Evolutionary conservation across 2,797 vertebrate genomes (phyloP).

Genomic region (Alectoris magna): DNA sequence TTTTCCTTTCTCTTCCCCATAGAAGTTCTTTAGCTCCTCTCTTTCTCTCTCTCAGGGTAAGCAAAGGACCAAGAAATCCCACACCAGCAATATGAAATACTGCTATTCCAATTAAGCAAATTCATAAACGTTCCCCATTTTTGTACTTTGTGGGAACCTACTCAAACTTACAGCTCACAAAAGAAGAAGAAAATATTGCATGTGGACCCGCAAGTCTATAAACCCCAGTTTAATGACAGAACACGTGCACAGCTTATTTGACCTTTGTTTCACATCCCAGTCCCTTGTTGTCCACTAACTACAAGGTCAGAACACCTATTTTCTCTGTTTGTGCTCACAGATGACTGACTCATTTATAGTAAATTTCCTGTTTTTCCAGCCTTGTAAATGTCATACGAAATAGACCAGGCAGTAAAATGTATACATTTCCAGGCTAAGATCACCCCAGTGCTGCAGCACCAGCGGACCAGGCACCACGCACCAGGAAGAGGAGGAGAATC

Average conservation of each 20-base stretch:
- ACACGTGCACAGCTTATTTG: not conserved
- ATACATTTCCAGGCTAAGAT: not conserved
- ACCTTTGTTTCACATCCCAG: not conserved
- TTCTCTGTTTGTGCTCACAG: not conserved
- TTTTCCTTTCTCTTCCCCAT: not conserved
- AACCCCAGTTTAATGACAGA: not conserved
- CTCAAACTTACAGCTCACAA: not conserved
- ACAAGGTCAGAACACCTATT: slow-evolving; percentile 24
- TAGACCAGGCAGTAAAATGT: slow-evolving; percentile 2
- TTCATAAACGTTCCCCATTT: not conserved
- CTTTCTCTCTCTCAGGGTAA: not conserved
- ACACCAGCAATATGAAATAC: not conserved
- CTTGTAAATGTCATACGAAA: slow-evolving; percentile 43
- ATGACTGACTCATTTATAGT: slow-evolving; percentile 8
- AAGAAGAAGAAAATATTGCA: not conserved
- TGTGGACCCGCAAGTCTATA: not conserved
- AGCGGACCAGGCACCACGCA: not conserved
- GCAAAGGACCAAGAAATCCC: not conserved
- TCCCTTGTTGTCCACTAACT: not conserved
- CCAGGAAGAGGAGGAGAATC: not conserved
- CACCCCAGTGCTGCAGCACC: not conserved
- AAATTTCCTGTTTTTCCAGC: slow-evolving; percentile 47
- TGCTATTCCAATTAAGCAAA: not conserved
- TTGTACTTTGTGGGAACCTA: not conserved
- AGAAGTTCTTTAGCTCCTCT: not conserved